phyloP scores from a whole-genome alignment of 2,113 vertebrate species.

The Zootoca vivipara region DNA sequence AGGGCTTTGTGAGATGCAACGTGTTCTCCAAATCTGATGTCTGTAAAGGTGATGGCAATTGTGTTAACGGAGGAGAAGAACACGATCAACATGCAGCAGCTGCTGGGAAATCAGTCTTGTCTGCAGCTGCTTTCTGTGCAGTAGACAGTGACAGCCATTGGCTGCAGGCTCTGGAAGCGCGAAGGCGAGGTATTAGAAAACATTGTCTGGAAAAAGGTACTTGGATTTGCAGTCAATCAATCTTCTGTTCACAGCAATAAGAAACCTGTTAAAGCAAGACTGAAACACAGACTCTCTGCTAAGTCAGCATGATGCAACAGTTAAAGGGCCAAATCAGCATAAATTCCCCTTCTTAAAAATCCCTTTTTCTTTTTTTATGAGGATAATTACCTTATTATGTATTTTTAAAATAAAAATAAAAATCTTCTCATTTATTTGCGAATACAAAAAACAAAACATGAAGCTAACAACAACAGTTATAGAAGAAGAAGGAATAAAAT shows the following conservation, averaged over 20 bases:
- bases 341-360: too few relatives aligned
- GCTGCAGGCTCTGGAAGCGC: background rate
- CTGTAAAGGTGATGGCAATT: conserved; percentile 66
- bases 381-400: too few relatives aligned
- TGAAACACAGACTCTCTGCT: background rate
- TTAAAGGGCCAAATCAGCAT: background rate
- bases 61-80: conserved; percentile 60
- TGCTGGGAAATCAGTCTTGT: background rate
- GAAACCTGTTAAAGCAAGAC: background rate
- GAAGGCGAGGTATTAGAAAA: conserved; percentile 38
- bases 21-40: conserved; percentile 74
- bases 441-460: too few relatives aligned
- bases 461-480: too few relatives aligned
- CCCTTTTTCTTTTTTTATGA: too few relatives aligned
- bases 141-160: conserved; percentile 11
- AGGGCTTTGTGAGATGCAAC: conserved; percentile 58
- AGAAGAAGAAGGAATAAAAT: too few relatives aligned
- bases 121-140: background rate
- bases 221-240: background rate
- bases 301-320: background rate
- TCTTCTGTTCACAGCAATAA: background rate
- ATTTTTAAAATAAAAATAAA: too few relatives aligned
- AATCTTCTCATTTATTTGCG: too few relatives aligned
- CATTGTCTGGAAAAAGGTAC: conserved; percentile 13
- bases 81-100: conserved; percentile 18